Conservation (phyloP, 2,888 invertebrate species). For the Tipula confusa region DNA sequence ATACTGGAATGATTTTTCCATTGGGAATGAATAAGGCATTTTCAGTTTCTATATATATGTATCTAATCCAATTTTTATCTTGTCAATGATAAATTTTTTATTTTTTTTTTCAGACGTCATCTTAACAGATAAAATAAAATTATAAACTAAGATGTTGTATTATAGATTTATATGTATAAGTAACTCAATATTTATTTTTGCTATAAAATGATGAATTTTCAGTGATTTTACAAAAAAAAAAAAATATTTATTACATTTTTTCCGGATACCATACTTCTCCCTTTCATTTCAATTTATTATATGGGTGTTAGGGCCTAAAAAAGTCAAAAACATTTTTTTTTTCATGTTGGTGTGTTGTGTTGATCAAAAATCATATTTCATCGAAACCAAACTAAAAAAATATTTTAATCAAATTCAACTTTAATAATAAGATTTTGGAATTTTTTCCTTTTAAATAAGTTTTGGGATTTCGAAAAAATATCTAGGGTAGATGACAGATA, state of each 20-base stretch:
- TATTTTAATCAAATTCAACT: neutral
- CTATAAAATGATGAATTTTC: neutral
- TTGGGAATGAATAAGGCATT: neutral
- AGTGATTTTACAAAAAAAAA: constrained; percentile 25
- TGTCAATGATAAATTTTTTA: constrained; percentile 8
- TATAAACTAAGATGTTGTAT: neutral
- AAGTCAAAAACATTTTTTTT: neutral
- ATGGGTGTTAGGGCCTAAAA: neutral
- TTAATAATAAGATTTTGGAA: neutral
- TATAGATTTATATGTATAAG: neutral
- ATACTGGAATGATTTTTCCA: neutral
- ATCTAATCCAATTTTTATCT: neutral
- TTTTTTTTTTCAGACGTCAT: neutral
- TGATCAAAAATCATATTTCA: neutral
- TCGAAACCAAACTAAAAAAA: neutral
- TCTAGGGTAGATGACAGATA: neutral
- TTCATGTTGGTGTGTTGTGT: neutral
- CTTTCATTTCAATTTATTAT: neutral
- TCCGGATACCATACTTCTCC: neutral
- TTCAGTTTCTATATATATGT: neutral
- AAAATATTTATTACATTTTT: too few species aligned
- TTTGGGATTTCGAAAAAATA: neutral
- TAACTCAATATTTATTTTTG: neutral
- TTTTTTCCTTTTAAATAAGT: neutral
- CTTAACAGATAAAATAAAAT: neutral